These are phyloP conservation scores for Opisthograptis luteolata DNA, from an alignment of 2,888 invertebrate genomes.

Conservation along the genomic window DNA sequence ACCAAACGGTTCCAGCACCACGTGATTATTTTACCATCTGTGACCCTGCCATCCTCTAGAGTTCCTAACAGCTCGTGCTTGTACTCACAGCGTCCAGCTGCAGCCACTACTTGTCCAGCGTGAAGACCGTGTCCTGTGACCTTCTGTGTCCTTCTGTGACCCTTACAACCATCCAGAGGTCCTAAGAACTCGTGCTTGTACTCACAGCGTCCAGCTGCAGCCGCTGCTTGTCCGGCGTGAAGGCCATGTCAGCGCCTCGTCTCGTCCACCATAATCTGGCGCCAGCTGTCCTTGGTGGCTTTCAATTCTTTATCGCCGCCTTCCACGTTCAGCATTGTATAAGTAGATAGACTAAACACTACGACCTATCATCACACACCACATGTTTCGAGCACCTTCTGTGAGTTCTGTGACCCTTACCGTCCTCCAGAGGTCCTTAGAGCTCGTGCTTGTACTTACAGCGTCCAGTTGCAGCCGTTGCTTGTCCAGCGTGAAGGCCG, in stretches of 20 bases:
- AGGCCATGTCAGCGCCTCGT: constrained; percentile 87
- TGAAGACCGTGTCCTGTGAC: constrained; percentile 86
- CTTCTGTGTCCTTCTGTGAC: too few species aligned
- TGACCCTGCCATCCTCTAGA: too few species aligned
- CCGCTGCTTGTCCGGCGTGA: constrained; percentile 87
- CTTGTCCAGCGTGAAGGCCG: constrained; percentile 87
- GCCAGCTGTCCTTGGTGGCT: constrained; percentile 54
- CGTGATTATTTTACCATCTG: too few species aligned
- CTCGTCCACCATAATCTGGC: constrained; percentile 78
- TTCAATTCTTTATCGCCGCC: constrained; percentile 67
- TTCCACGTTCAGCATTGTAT: constrained; percentile 67
- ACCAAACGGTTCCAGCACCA: too few species aligned
- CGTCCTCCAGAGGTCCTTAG: too few species aligned
- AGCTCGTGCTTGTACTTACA: constrained; percentile 78
- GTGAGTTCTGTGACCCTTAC: too few species aligned
- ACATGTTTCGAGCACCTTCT: too few species aligned
- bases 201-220: constrained; percentile 88
- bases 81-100: constrained; percentile 87
- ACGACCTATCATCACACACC: too few species aligned
- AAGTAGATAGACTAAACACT: too few species aligned
- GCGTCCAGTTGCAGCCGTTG: constrained; percentile 88
- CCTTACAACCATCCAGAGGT: too few species aligned
- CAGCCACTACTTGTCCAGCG: constrained; percentile 87
- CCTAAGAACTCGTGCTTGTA: too few species aligned
- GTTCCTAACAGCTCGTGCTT: too few species aligned